Evolutionary conservation across 1,140 invertebrate genomes (phyloP), one percentile per base, ranked within the genome.

Genomic region (Drosophila insularis): DNA sequence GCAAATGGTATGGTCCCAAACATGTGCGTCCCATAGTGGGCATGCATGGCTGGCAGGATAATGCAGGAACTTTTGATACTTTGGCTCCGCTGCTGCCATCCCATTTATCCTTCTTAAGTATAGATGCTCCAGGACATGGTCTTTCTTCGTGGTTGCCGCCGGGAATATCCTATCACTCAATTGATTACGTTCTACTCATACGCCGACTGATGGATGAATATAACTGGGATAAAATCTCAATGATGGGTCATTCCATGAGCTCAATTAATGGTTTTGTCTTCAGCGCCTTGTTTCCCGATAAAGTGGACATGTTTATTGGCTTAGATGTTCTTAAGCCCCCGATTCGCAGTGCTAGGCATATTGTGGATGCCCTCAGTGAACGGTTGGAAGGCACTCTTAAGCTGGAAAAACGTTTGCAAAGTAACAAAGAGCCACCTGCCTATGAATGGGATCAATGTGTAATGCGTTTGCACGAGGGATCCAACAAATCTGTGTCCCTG

Each of bases 31-130:
- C 96, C 0, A 94, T 96, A 55, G 78, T 97, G 13, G 93, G 94
- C 1, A 75, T 97, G 43, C 96, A 97, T 86, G 96, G 96, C 1
- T 96, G 95, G 95, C 94, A 95, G 91, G 95, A 96, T 75, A 96
- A 96, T 90, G 95, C 95, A 11, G 95, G 94, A 2, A 94, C 94
- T 1, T 97, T 96, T 92, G 95, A 96, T 89, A 92, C 93, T 1
- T 82, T 97, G 8, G 93, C 94, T 17, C 95, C 95, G 13, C 79
- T 95, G 23, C 81, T 97, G 39, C 92, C 93, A 6, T 80, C 92
- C 13, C 91, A 95, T 74, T 77, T 94, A 1, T 92, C 94, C 4
- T 93, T 95, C 67, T 81, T 96, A 10, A 94, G 95, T 1, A 93
- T 96, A 14, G 96, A 96, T 91, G 93, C 95, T 37, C 95, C 95